Evolutionary conservation across 2,888 invertebrate genomes (phyloP).

Genomic region (Thera britannica): DNA sequence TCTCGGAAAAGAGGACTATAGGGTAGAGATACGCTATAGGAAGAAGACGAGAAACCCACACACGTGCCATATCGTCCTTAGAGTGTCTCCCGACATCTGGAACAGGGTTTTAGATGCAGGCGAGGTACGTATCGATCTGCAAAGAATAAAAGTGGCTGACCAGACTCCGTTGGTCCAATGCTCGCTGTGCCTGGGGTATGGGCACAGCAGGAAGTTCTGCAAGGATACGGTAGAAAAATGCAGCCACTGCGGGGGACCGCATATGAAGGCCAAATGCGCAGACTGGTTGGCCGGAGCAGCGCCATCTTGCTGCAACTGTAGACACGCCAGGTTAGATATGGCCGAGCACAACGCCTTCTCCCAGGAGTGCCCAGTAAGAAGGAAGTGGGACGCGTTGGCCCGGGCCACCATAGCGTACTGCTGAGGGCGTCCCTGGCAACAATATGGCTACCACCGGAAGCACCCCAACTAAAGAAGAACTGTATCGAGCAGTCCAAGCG

Average conservation of each 20-base stretch:
- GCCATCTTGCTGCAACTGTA: background rate
- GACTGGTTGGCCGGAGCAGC: conserved; percentile 8
- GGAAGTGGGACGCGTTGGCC: background rate
- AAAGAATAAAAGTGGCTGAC: conserved; percentile 4
- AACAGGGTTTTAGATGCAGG: background rate
- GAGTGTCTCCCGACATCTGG: conserved; percentile 8
- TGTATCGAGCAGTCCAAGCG: background rate
- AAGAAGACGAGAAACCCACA: background rate
- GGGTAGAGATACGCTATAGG: background rate
- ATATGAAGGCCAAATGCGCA: conserved; percentile 13
- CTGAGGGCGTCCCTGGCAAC: background rate
- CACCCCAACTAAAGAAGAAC: background rate
- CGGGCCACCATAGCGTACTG: background rate
- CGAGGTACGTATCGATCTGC: conserved; percentile 7
- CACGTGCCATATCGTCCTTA: background rate
- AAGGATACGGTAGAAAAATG: conserved; percentile 6
- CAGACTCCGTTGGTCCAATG: conserved; percentile 10
- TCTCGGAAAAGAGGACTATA: background rate
- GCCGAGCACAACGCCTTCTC: background rate
- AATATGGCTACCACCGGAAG: background rate
- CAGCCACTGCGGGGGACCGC: conserved; percentile 28
- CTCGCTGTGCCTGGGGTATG: conserved; percentile 6
- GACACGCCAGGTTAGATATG: background rate
- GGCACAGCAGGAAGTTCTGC: conserved; percentile 1
- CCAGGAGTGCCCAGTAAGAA: background rate